phyloP scores from a whole-genome alignment of 2,888 invertebrate species.

The Drosophila paranaensis region DNA sequence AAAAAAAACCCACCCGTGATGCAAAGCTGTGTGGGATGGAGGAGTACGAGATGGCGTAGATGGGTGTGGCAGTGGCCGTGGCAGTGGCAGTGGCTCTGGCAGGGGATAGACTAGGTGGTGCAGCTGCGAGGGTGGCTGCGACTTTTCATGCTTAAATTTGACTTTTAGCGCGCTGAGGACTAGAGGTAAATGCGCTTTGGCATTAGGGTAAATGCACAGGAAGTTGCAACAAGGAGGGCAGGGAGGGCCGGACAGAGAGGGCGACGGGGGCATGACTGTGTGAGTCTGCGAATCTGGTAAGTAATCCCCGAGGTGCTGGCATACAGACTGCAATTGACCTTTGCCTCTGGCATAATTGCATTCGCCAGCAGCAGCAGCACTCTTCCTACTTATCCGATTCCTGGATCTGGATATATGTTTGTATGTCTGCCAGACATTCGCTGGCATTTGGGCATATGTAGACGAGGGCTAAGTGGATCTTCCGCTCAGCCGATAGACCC shows the following conservation, averaged over 20 bases:
- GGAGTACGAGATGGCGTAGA: background rate
- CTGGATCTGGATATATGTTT: background rate
- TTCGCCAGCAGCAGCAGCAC: conserved; percentile 49
- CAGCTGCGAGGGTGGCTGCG: conserved; percentile 33
- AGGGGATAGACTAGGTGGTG: background rate
- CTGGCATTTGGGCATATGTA: conserved; percentile 50
- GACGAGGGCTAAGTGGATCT: conserved; percentile 49
- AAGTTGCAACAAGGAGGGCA: background rate
- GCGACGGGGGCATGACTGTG: conserved; percentile 6
- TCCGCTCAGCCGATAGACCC: conserved; percentile 66
- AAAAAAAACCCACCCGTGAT: conserved; percentile 22
- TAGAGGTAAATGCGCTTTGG: conserved; percentile 39
- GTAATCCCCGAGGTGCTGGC: conserved; percentile 64
- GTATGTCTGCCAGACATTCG: conserved; percentile 53
- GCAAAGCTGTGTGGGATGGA: conserved; percentile 31
- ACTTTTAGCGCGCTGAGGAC: conserved; percentile 70
- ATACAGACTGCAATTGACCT: conserved; percentile 40
- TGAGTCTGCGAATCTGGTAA: conserved; percentile 1
- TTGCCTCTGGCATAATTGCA: conserved; percentile 55
- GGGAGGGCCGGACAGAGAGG: background rate
- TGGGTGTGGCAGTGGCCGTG: conserved; percentile 1
- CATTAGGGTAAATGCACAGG: conserved; percentile 43
- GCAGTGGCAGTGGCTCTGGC: background rate
- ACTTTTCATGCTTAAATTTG: conserved; percentile 63
- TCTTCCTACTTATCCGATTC: conserved; percentile 16